Conservation (phyloP, 2,888 invertebrate genomes). For the Caenorhabditis sp. region DNA sequence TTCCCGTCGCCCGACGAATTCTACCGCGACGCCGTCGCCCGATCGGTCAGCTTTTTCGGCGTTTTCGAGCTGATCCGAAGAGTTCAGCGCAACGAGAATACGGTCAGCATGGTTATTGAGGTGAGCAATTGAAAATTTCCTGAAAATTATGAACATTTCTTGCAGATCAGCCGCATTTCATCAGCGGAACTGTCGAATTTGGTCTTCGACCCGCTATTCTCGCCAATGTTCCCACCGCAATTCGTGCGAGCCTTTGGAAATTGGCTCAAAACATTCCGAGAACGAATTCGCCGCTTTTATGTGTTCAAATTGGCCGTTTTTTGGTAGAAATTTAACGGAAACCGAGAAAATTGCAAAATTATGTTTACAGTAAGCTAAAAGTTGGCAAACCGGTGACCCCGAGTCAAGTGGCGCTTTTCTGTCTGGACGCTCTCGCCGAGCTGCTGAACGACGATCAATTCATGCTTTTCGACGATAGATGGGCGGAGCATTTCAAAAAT, state of each 20-base stretch:
- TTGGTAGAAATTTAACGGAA: too few relatives aligned
- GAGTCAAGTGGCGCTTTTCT: too few relatives aligned
- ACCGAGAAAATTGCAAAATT: too few relatives aligned
- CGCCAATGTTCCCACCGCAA: not conserved
- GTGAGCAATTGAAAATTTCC: too few relatives aligned
- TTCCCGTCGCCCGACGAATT: not conserved
- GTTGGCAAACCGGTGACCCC: too few relatives aligned
- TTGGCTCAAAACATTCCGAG: not conserved
- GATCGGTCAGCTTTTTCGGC: not conserved
- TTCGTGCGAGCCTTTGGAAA: not conserved
- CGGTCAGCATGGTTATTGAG: not conserved
- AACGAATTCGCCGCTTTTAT: not conserved
- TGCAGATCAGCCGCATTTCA: not conserved
- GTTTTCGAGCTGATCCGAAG: not conserved
- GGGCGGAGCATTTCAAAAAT: too few relatives aligned
- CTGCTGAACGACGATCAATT: too few relatives aligned
- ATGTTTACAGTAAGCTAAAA: too few relatives aligned
- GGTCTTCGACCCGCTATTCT: not conserved
- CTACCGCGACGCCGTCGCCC: not conserved
- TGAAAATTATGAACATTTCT: too few relatives aligned
- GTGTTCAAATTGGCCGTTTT: not conserved
- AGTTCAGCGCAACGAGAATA: not conserved
- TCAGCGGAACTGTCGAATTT: not conserved
- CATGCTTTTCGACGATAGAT: too few relatives aligned
- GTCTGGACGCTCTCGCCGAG: too few relatives aligned